Evolutionary conservation across 2,113 vertebrate genomes (phyloP).

Genomic region (Sitta europaea): DNA sequence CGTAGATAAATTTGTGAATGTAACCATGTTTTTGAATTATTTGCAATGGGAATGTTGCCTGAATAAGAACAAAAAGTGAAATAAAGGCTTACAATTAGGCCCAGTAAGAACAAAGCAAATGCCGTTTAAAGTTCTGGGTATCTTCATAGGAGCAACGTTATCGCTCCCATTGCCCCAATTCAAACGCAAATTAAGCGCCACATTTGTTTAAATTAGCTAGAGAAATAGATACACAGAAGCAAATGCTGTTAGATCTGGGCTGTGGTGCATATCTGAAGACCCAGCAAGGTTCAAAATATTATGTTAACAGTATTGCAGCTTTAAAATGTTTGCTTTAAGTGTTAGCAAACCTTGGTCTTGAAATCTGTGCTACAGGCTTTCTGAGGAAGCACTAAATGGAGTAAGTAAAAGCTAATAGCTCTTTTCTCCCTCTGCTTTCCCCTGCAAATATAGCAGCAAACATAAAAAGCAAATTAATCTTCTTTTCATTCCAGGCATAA

Average conservation of each 20-base stretch:
- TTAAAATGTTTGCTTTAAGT: background rate
- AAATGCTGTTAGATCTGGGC: background rate
- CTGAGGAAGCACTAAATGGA: background rate
- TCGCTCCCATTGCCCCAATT: background rate
- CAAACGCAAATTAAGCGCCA: slow-evolving; percentile 12
- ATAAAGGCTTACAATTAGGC: background rate
- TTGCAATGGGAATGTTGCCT: background rate
- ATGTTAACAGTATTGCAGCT: background rate
- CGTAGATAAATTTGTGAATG: background rate
- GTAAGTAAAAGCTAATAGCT: background rate
- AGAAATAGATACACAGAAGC: background rate
- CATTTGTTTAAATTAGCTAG: slow-evolving; percentile 24
- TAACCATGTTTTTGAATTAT: background rate
- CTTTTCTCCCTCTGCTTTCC: background rate
- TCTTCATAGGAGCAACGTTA: background rate
- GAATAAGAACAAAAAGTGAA: background rate
- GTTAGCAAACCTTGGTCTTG: background rate
- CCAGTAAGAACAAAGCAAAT: background rate
- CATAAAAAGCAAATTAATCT: background rate
- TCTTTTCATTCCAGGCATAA: background rate
- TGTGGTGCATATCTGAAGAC: slow-evolving; percentile 28
- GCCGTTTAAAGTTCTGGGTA: background rate
- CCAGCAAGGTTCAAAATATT: background rate
- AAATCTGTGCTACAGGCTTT: background rate
- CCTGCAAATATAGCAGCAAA: background rate